Evolutionary conservation across 2,113 vertebrate species (phyloP).

Genomic region (Cairina moschata): DNA sequence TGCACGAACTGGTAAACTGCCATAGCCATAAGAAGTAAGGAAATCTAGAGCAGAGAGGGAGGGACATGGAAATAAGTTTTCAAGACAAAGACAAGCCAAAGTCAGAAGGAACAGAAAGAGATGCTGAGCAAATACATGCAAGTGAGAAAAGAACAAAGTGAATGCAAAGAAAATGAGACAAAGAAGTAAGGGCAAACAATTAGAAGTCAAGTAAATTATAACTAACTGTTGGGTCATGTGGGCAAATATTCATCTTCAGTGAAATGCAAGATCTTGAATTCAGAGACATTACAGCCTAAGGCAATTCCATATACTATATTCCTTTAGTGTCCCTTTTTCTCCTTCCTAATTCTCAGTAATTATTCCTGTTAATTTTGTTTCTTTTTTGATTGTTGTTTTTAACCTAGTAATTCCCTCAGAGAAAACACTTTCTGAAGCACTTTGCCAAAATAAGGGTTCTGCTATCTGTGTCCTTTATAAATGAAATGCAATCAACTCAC

Average conservation of each 20-base stretch:
- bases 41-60: background rate
- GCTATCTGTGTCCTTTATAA: background rate
- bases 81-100: background rate
- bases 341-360: background rate
- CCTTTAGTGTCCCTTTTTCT: background rate
- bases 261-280: background rate
- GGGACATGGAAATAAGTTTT: background rate
- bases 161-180: background rate
- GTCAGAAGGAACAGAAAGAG: background rate
- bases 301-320: background rate
- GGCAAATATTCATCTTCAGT: background rate
- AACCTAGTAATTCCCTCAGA: background rate
- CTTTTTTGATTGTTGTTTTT: background rate
- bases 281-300: background rate
- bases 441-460: background rate
- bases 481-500: background rate
- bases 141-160: background rate
- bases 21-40: accelerated
- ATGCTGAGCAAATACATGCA: background rate
- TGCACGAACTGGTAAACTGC: background rate
- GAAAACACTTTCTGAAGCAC: background rate
- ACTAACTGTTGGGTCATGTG: background rate
- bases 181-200: background rate
- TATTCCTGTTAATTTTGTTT: background rate
- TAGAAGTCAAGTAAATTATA: background rate